Conservation (phyloP, 1,140 invertebrate species). For the Condylostylus longicornis region DNA sequence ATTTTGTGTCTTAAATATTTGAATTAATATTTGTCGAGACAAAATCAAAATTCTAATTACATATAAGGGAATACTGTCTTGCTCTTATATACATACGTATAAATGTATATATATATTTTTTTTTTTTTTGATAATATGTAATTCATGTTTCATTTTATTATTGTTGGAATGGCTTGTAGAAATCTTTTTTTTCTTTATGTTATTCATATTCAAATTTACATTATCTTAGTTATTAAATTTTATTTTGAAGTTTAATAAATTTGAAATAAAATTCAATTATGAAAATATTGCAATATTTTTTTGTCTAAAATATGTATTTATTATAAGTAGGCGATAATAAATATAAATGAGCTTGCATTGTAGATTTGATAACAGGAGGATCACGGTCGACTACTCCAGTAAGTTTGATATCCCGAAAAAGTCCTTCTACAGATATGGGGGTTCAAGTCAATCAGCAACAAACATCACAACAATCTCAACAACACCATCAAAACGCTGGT, state of each 20-base stretch:
- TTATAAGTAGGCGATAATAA: neutral
- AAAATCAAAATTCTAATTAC: too few relatives aligned
- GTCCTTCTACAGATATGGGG: conserved; percentile 68
- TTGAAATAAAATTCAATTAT: too few relatives aligned
- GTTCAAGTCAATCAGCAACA: conserved; percentile 45
- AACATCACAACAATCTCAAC: conserved; percentile 14
- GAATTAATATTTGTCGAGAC: too few relatives aligned
- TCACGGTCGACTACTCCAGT: conserved; percentile 60
- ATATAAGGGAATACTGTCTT: too few relatives aligned
- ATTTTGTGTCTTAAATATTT: too few relatives aligned
- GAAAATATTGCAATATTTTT: neutral
- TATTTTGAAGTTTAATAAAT: neutral
- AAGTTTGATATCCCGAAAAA: conserved; percentile 50
- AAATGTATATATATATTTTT: too few relatives aligned
- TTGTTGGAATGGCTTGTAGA: too few relatives aligned
- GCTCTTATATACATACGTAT: too few relatives aligned
- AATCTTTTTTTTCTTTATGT: neutral
- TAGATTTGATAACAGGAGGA: conserved; percentile 60
- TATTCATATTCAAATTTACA: neutral
- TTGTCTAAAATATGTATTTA: neutral
- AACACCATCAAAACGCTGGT: conserved; percentile 19
- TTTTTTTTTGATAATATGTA: too few relatives aligned
- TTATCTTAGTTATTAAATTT: neutral
- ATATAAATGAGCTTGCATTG: conserved; percentile 37
- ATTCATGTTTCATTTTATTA: too few relatives aligned